Percentiles rank a stretch among this genome's conserved stretches.
phyloP scores from a whole-genome alignment of 2,888 invertebrate genomes.

The Nematopogon swammerdamellus region DNA sequence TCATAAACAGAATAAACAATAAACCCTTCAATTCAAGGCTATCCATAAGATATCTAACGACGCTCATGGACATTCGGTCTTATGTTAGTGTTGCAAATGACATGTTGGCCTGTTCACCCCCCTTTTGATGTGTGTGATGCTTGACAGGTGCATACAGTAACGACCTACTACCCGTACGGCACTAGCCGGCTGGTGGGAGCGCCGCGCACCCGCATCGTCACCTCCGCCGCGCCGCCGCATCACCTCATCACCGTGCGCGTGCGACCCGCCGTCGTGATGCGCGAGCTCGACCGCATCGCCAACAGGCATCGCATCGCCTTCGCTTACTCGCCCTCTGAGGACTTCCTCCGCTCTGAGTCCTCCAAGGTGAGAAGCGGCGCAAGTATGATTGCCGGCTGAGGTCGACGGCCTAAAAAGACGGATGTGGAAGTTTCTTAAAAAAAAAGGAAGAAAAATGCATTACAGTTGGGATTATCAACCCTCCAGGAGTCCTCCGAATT shows the following conservation, averaged over 20 bases:
- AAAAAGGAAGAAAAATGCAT: too few relatives aligned
- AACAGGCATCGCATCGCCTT: conserved; percentile 59
- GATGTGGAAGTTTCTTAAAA: too few relatives aligned
- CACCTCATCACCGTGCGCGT: conserved; percentile 56
- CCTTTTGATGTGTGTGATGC: too few relatives aligned
- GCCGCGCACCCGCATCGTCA: conserved; percentile 57
- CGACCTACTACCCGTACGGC: conserved; percentile 10
- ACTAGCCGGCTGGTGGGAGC: conserved; percentile 12
- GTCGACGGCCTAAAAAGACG: too few relatives aligned
- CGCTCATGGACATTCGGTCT: too few relatives aligned
- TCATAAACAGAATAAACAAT: too few relatives aligned
- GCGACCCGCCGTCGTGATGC: conserved; percentile 63
- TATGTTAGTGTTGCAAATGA: too few relatives aligned
- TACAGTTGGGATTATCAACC: too few relatives aligned
- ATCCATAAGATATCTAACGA: too few relatives aligned
- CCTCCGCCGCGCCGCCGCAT: conserved; percentile 56
- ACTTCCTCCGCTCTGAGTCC: conserved; percentile 74
- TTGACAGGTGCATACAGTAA: conserved; percentile 10
- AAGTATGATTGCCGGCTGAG: conserved; percentile 1
- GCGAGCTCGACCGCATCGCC: conserved; percentile 67
- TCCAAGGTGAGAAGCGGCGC: conserved; percentile 65
- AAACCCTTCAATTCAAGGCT: too few relatives aligned
- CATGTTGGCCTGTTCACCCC: too few relatives aligned
- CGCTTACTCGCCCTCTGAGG: conserved; percentile 66
- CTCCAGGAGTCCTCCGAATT: too few relatives aligned